phyloP scores from a whole-genome alignment of 2,888 invertebrate genomes.

The Noctua fimbriata region DNA sequence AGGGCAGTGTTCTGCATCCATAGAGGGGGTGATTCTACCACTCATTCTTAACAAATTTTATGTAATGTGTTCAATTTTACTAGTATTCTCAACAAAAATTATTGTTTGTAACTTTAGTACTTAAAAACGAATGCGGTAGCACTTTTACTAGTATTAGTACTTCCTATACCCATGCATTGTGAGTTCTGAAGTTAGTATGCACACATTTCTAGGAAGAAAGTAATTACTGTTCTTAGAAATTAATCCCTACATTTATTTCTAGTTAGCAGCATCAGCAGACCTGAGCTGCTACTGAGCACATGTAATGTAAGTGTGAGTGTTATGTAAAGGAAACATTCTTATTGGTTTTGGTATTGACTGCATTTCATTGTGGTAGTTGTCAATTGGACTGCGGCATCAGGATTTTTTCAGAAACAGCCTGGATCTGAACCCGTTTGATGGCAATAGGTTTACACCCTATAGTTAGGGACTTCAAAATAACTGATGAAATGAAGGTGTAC shows the following conservation, averaged over 20 bases:
- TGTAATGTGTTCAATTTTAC: background rate
- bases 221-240: slow-evolving; percentile 35
- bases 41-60: background rate
- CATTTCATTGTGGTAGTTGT: background rate
- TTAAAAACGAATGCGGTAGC: background rate
- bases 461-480: background rate
- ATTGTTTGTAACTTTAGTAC: background rate
- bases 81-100: background rate
- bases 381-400: background rate
- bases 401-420: background rate
- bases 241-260: slow-evolving; percentile 29
- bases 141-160: background rate
- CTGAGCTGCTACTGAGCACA: background rate
- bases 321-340: slow-evolving; percentile 12
- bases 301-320: background rate
- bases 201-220: slow-evolving; percentile 19
- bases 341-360: slow-evolving; percentile 1
- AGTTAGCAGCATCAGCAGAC: background rate
- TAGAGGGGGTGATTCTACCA: background rate
- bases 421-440: background rate
- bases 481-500: background rate
- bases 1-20: background rate
- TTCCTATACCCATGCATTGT: background rate
- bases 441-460: background rate
- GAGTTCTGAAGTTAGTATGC: background rate